Evolutionary conservation across 2,888 invertebrate species (phyloP), one percentile per base, ranked within the genome.

Genomic region (Diogma glabrata): DNA sequence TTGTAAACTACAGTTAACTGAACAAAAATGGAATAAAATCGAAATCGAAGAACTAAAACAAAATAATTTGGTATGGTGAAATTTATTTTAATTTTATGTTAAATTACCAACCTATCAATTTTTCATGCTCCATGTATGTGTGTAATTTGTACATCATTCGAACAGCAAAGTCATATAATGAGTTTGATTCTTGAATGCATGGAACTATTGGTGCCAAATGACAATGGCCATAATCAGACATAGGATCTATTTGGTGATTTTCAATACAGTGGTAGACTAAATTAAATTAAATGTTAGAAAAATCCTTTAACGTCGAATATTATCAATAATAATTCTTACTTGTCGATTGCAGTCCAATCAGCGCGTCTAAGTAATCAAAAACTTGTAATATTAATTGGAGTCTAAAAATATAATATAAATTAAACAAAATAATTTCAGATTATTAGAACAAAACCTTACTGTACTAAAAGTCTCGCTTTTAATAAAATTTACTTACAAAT

Each of bases 361-460:
- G 88, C 60, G 92, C 91, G 66, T 99, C 99, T 80, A 99, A 82
- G 67, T 97, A 97, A 70, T 99, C 99, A 62, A 99, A 89, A 78
- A 99, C 85, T 71, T 99, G 97, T 26, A 97, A 92, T 50, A 92
- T 89, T 67, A 99, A 76, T 72, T 99, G 94, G 70, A 94, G 93
- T 67, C 87, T 88, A 67, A 12, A 75, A 51, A 52, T 40, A 38
- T 16, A 55, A 38, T 14, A 47, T 17, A 50, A 53, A 49, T 49
- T 22, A 33, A 38, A 52, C 51, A 45, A 30, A 50, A 24, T 51
- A 23, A 19, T 40, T 24, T 24, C 24, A 14, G 8, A n/a, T n/a
- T n/a, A 24, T 51, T 10, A 23, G 17, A 24, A 20, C 4, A 45
- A 20, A 40, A n/a, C n/a, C n/a, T n/a, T n/a, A n/a, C n/a, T n/a